These are phyloP conservation scores for Drosophila atroscutellata DNA, from an alignment of 2,888 invertebrate genomes.

Conservation along the genomic window DNA sequence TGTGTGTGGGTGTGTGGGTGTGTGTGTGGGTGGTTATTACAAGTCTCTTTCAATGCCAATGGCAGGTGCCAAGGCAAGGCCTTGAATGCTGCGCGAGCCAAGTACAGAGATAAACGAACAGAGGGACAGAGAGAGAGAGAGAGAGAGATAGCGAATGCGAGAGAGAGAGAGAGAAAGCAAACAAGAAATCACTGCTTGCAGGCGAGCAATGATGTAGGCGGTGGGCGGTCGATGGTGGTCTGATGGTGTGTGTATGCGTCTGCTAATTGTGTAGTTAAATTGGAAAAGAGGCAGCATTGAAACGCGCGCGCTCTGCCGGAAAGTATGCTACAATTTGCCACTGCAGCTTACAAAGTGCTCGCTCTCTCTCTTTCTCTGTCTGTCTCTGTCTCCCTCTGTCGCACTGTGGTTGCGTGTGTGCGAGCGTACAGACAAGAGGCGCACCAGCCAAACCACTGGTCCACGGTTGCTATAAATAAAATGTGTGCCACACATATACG, in stretches of 20 bases:
- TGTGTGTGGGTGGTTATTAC: background rate
- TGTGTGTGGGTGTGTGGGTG: background rate
- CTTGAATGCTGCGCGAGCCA: constrained; percentile 11
- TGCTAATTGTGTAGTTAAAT: constrained; percentile 75
- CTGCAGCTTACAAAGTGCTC: constrained; percentile 22
- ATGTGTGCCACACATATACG: constrained; percentile 40
- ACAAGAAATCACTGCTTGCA: constrained; percentile 53
- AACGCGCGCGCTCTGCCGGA: constrained; percentile 31
- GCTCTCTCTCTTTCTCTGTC: background rate
- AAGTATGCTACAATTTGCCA: constrained; percentile 66
- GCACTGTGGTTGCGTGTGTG: constrained; percentile 8
- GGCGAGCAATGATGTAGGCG: background rate
- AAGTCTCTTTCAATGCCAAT: constrained; percentile 67
- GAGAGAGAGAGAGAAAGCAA: constrained; percentile 25
- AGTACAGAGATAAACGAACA: constrained; percentile 7
- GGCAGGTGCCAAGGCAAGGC: constrained; percentile 62
- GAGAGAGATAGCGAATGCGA: constrained; percentile 1
- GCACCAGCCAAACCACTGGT: constrained; percentile 32
- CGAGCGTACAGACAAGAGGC: constrained; percentile 14
- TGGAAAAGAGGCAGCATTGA: constrained; percentile 28
- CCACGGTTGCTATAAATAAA: constrained; percentile 73
- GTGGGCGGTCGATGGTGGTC: background rate
- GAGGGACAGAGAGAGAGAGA: constrained; percentile 7
- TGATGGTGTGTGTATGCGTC: constrained; percentile 10
- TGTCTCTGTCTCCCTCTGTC: background rate